Conservation (phyloP, 64 coral and sea anemone species). For the Anthopleura sola region DNA sequence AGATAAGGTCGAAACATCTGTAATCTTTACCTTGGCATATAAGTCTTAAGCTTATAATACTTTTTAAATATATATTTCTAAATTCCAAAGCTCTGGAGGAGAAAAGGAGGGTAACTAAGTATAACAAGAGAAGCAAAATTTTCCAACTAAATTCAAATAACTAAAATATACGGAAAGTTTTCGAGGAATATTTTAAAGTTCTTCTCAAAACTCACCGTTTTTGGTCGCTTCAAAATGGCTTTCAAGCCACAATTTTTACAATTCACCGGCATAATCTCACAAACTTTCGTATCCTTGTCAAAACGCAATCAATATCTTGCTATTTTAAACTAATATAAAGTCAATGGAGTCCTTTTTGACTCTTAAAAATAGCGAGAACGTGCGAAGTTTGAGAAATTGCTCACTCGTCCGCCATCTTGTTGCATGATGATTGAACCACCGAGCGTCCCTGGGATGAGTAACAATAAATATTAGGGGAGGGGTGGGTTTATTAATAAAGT, state of each 20-base stretch:
- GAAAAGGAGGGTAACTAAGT: no score
- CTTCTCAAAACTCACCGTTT: conserved; percentile 67
- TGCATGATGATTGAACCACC: neutral
- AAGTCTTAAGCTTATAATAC: no score
- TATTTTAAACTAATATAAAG: neutral
- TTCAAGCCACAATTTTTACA: conserved; percentile 81
- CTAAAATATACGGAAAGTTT: no score
- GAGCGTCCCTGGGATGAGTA: neutral
- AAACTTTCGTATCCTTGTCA: neutral
- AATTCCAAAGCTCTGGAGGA: no score
- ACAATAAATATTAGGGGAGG: neutral
- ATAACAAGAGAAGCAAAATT: no score
- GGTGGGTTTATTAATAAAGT: neutral
- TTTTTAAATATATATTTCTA: no score
- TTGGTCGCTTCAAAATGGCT: conserved; percentile 92
- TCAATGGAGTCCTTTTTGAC: neutral
- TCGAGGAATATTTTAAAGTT: no score
- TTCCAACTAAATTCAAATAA: no score
- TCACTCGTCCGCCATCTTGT: neutral
- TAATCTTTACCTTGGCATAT: no score
- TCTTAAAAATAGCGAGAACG: neutral
- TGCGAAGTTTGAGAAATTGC: neutral
- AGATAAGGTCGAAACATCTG: no score
- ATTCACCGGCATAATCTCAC: conserved; percentile 58
- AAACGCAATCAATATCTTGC: neutral